A percentile compares a stretch with the other conserved stretches of the same genome.
Conservation (phyloP, 2,113 vertebrate genomes). For the Passer montanus region DNA sequence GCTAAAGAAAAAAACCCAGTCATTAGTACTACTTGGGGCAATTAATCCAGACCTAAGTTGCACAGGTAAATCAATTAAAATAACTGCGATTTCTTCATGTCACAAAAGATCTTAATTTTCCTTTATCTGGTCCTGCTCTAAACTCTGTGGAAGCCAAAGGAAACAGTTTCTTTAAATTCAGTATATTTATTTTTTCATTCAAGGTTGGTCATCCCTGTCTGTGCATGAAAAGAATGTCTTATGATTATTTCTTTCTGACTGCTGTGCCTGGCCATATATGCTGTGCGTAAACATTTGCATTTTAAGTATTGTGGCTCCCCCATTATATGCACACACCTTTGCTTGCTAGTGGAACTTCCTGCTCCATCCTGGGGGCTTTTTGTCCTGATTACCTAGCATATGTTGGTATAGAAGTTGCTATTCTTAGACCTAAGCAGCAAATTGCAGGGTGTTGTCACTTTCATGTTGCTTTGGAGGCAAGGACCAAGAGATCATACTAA, state of each 20-base stretch:
- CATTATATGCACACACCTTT: neutral
- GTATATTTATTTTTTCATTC: neutral
- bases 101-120: neutral
- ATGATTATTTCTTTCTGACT: neutral
- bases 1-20: fast-evolving
- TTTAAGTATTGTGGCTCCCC: fast-evolving
- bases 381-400: neutral
- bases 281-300: neutral
- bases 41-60: neutral
- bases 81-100: neutral
- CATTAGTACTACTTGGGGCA: neutral
- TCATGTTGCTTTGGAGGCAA: neutral
- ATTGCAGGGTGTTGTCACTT: neutral
- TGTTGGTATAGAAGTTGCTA: neutral
- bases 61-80: neutral
- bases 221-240: neutral
- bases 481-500: neutral
- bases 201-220: neutral
- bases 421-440: neutral
- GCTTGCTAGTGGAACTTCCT: neutral
- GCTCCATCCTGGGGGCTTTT: neutral
- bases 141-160: neutral
- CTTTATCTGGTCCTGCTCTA: neutral
- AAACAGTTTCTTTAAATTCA: neutral
- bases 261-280: neutral